These are phyloP conservation scores for Oreochromis spilurus DNA, from an alignment of 2,113 vertebrate genomes.

Conservation along the genomic window DNA sequence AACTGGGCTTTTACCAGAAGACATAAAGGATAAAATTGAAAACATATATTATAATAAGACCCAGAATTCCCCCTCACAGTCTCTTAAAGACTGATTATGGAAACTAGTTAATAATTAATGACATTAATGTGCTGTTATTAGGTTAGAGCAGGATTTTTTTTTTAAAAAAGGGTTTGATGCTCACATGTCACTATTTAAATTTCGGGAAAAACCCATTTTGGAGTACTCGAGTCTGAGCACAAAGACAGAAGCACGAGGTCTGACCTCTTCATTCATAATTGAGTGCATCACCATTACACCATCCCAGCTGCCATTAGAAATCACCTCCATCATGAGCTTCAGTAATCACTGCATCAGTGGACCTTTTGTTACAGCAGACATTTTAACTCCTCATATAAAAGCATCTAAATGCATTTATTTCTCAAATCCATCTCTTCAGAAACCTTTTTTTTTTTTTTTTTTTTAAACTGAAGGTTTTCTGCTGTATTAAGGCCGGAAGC, in stretches of 20 bases:
- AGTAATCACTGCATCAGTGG: neutral
- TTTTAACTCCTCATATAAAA: neutral
- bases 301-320: neutral
- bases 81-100: neutral
- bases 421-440: neutral
- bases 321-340: neutral
- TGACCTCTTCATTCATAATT: neutral
- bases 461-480: neutral
- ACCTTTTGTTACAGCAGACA: neutral
- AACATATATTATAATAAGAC: neutral
- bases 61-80: neutral
- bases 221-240: fast-evolving
- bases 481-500: neutral
- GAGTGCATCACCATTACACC: neutral
- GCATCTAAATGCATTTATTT: neutral
- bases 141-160: neutral
- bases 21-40: neutral
- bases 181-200: neutral
- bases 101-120: neutral
- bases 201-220: neutral
- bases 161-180: neutral
- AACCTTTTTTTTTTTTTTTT: neutral
- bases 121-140: neutral
- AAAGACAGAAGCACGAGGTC: neutral
- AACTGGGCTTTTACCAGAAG: fast-evolving